Percentiles rank a stretch among this genome's conserved stretches.
Evolutionary conservation across 23 tunicate species (phyloP).

Genomic region (Styela clava): DNA sequence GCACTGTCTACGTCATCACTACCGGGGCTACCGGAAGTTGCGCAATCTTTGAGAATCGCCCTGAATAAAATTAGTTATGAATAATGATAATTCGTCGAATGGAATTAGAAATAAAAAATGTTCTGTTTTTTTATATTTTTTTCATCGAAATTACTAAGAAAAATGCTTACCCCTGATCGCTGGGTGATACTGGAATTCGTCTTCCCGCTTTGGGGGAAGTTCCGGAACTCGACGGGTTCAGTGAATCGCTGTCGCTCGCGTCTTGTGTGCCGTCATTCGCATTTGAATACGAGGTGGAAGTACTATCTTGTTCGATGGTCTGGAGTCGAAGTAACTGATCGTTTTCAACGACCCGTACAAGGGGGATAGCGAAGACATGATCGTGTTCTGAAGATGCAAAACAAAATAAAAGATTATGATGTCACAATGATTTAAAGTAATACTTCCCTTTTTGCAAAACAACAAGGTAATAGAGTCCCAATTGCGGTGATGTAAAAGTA

Average conservation of each 20-base stretch:
- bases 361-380: constrained; percentile 88
- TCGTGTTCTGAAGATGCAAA: constrained; percentile 34
- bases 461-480: too few species aligned
- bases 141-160: too few species aligned
- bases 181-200: constrained; percentile 7
- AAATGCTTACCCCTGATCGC: not conserved
- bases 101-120: too few species aligned
- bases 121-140: too few species aligned
- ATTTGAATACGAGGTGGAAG: not conserved
- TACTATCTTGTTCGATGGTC: constrained; percentile 10
- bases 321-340: constrained; percentile 91
- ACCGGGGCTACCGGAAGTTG: not conserved
- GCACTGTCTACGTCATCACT: not conserved
- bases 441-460: too few species aligned
- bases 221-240: not conserved
- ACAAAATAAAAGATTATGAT: not conserved
- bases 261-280: not conserved
- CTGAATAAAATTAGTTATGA: too few species aligned
- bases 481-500: too few species aligned
- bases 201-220: constrained; percentile 14
- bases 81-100: too few species aligned
- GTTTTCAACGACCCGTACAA: constrained; percentile 85
- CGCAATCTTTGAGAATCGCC: not conserved
- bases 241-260: constrained; percentile 7
- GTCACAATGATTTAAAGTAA: too few species aligned